Conservation (phyloP, 2,797 vertebrate genomes). For the Dryobates pubescens region DNA sequence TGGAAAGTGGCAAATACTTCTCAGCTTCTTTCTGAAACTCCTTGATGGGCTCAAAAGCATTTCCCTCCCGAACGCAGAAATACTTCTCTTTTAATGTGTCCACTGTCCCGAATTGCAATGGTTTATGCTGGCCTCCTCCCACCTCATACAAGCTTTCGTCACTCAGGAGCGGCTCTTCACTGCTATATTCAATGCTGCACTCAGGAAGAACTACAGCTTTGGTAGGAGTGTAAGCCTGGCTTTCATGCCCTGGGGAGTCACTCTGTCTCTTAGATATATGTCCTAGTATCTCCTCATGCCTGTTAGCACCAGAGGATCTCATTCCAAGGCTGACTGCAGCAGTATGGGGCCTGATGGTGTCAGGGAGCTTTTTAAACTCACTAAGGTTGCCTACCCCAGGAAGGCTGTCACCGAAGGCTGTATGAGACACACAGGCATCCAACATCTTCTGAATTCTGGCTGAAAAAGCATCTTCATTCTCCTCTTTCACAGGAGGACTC, state of each 20-base stretch:
- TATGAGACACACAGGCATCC: slow-evolving; percentile 79
- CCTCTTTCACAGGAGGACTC: slow-evolving; percentile 82
- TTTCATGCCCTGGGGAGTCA: slow-evolving; percentile 47
- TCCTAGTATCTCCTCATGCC: slow-evolving; percentile 68
- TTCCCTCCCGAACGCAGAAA: slow-evolving; percentile 77
- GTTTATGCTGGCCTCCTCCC: slow-evolving; percentile 65
- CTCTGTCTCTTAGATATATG: slow-evolving; percentile 68
- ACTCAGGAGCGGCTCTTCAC: slow-evolving; percentile 90
- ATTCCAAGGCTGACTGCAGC: slow-evolving; percentile 69
- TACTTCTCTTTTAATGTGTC: slow-evolving; percentile 78
- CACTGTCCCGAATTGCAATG: slow-evolving; percentile 56
- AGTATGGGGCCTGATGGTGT: slow-evolving; percentile 70
- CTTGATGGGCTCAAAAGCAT: slow-evolving; percentile 79
- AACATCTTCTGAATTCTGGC: slow-evolving; percentile 84
- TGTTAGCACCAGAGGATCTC: slow-evolving; percentile 56
- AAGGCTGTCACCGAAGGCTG: slow-evolving; percentile 81
- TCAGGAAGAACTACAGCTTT: slow-evolving; percentile 60
- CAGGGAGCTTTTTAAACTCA: slow-evolving; percentile 80
- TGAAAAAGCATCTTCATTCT: slow-evolving; percentile 73
- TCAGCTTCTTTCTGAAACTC: slow-evolving; percentile 91
- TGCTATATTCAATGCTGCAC: slow-evolving; percentile 90
- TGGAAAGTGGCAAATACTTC: slow-evolving; percentile 76
- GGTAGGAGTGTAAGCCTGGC: slow-evolving; percentile 27
- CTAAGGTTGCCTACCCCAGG: slow-evolving; percentile 86
- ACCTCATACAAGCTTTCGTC: slow-evolving; percentile 89